Percentiles rank a stretch among this genome's conserved stretches.
Conservation (phyloP, 2,113 vertebrate genomes). For the Nothoprocta perdicaria region DNA sequence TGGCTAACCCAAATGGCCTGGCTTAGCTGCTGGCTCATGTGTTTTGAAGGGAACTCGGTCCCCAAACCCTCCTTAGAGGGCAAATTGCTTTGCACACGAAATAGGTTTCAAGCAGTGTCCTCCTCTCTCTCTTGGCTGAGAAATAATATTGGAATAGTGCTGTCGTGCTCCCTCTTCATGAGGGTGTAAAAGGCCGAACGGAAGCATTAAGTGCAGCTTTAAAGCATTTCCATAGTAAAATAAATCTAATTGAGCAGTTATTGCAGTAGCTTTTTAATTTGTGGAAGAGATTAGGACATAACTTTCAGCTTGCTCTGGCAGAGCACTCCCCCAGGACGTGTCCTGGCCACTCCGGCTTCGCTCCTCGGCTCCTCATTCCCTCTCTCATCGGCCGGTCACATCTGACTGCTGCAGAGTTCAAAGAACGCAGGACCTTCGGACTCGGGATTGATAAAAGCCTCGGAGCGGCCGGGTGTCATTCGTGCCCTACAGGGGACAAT, state of each 20-base stretch:
- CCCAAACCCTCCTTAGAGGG: background rate
- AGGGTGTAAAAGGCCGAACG: constrained; percentile 55
- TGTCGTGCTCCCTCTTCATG: background rate
- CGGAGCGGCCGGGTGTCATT: background rate
- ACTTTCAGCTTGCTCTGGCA: constrained; percentile 67
- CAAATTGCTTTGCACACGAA: background rate
- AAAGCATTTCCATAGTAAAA: constrained; percentile 71
- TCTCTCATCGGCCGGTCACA: constrained; percentile 47
- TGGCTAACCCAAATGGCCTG: background rate
- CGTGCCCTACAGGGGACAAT: constrained; percentile 15
- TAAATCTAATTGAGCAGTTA: constrained; percentile 74
- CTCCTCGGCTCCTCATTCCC: constrained; percentile 42
- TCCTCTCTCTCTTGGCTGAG: constrained; percentile 26
- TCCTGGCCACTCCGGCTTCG: constrained; percentile 32
- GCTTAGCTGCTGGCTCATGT: background rate
- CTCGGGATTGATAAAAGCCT: background rate
- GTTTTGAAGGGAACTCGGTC: constrained; percentile 37
- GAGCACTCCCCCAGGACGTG: constrained; percentile 48
- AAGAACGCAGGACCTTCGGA: background rate
- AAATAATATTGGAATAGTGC: constrained; percentile 2
- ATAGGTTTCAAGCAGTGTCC: constrained; percentile 20
- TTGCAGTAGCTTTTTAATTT: constrained; percentile 74
- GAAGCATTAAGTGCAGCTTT: constrained; percentile 62
- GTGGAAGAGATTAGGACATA: constrained; percentile 74
- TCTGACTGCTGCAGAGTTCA: constrained; percentile 50